These are phyloP conservation scores for Sycophila texana DNA, from an alignment of 2,888 invertebrate species.

Conservation along the genomic window DNA sequence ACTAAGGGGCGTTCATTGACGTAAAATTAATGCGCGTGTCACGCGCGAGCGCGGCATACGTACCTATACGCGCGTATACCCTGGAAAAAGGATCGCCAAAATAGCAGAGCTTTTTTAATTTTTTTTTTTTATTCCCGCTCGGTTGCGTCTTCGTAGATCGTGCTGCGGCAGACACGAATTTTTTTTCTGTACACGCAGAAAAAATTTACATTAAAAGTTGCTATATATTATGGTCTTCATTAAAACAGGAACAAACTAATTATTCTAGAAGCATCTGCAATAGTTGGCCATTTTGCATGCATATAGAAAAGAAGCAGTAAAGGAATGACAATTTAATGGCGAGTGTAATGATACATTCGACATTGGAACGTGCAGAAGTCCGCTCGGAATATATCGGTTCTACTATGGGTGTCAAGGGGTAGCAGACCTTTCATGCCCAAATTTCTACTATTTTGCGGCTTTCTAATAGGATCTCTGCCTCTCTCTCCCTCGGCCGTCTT, in stretches of 20 bases:
- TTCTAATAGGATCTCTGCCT: conserved; percentile 4
- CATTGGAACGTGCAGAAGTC: too few relatives aligned
- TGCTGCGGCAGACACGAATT: background rate
- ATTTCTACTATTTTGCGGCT: conserved; percentile 37
- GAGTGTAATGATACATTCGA: background rate
- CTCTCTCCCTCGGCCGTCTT: background rate
- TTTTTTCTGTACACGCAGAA: background rate
- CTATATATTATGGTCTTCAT: too few relatives aligned
- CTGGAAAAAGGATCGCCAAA: conserved; percentile 40
- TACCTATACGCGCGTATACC: background rate
- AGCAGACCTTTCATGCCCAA: conserved; percentile 32
- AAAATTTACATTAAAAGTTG: too few relatives aligned
- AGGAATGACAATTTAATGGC: background rate
- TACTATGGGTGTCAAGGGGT: background rate
- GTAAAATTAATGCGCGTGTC: conserved; percentile 51
- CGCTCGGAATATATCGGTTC: too few relatives aligned
- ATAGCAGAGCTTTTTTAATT: background rate
- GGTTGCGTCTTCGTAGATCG: background rate
- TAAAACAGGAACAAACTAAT: too few relatives aligned
- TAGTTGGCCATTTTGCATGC: background rate
- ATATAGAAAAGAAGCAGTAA: background rate
- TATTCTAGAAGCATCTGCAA: too few relatives aligned
- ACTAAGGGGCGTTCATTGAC: conserved; percentile 33
- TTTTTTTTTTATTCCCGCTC: background rate
- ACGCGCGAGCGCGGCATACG: background rate